phyloP scores from a whole-genome alignment of 1,140 invertebrate genomes.

The Dufourea novaeangliae region DNA sequence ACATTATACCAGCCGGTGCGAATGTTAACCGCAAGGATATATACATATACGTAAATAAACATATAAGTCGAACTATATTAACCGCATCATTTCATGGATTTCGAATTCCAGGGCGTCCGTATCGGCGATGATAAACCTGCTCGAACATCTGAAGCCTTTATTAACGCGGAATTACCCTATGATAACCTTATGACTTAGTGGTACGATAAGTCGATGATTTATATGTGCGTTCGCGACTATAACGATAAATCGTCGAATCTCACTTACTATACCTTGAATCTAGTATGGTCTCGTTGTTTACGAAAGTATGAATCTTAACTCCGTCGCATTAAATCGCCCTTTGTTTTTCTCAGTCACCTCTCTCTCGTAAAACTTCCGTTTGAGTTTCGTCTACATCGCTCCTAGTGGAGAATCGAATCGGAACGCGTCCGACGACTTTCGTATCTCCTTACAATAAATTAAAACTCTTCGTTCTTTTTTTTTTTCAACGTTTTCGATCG shows the following conservation, averaged over 20 bases:
- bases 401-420: too few relatives aligned
- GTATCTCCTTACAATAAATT: background rate
- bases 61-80: too few relatives aligned
- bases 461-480: constrained; percentile 7
- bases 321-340: too few relatives aligned
- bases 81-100: too few relatives aligned
- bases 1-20: too few relatives aligned
- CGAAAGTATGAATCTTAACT: background rate
- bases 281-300: background rate
- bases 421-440: too few relatives aligned
- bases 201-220: constrained; percentile 38
- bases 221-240: background rate
- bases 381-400: too few relatives aligned
- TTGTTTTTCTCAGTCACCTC: background rate
- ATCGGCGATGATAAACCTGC: constrained; percentile 33
- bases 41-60: too few relatives aligned
- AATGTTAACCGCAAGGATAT: too few relatives aligned
- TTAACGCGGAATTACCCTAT: constrained; percentile 5
- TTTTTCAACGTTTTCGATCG: background rate
- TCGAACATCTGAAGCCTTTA: constrained; percentile 25
- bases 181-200: constrained; percentile 50
- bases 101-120: background rate
- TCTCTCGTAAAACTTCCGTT: background rate
- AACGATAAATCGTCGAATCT: constrained; percentile 20
- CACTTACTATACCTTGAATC: background rate